Base-by-base conservation (phyloP, 2,797 vertebrate genomes). In the Schizopygopsis pylzovi region DNA sequence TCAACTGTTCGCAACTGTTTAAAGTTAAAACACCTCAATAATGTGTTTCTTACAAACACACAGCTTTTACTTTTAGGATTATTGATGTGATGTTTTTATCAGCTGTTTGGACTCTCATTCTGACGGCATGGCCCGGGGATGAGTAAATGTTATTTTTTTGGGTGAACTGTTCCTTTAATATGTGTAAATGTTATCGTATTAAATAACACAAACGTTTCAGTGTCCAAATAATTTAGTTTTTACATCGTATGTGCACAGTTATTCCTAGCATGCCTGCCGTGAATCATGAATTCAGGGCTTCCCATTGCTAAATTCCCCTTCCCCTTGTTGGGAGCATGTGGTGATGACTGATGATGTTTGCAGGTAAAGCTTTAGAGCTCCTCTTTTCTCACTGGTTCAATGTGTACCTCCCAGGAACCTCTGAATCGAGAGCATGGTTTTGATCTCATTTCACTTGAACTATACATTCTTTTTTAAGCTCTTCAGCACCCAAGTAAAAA, bases 291-390 rank as follows among this genome's bases (percentile, higher is more conserved):
- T 82, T 59, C 3, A 20, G 9, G 5, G 70, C 15, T 49, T 49
- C 47, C n/a, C 63, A 37, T 28, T 3, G 8, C 54, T 75, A 49
- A n/a, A 63, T 63, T 49, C 12, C 18, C 39, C 41, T 45, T 81
- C 4, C 0, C 16, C 18, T 63, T 1, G 13, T 63, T 47, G 54
- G 9, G 43, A 59, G 8, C 3, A 2, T 1, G 25, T 7, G 22
- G 16, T 39, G 81, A 63, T 49, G 33, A n/a, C 63, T 84, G 73
- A 78, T 84, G 68, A 68, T 70, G 37, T 61, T 67, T 67, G 9
- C 61, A 78, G 47, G 16, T 68, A n/a, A 79, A 79, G 75, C 75
- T 78, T 56, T 22, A 78, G 43, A 78, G 82, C 33, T 54, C 33
- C n/a, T 28, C 43, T 18, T 22, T 49, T 84, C 59, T 67, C 45